Conservation (phyloP, 2,797 vertebrate genomes). For the Chromis chromis region DNA sequence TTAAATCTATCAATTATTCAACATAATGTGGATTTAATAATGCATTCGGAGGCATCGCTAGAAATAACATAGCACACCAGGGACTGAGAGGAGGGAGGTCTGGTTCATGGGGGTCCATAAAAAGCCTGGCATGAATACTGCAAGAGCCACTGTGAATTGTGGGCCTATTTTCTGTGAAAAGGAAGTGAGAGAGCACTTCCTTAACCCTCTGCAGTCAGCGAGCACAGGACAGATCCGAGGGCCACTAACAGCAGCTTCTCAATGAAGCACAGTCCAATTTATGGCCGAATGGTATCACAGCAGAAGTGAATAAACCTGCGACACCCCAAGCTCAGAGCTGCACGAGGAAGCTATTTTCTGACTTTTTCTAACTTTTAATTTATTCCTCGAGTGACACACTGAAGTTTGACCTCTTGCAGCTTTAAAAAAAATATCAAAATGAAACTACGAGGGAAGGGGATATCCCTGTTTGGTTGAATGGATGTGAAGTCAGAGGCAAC, state of each 20-base stretch:
- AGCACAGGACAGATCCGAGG: conserved; percentile 36
- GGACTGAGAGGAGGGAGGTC: conserved; percentile 69
- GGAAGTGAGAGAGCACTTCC: conserved; percentile 75
- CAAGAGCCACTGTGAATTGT: conserved; percentile 68
- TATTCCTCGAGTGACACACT: background rate
- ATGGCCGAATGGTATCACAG: background rate
- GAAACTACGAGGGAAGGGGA: background rate
- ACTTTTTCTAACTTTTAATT: no score
- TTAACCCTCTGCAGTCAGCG: conserved; percentile 28
- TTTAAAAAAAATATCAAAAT: background rate
- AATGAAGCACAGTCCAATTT: conserved; percentile 34
- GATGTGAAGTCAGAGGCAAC: no score
- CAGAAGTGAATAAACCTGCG: no score
- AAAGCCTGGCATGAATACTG: conserved; percentile 79
- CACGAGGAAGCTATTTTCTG: no score
- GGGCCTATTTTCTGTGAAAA: conserved; percentile 78
- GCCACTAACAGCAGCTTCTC: conserved; percentile 27
- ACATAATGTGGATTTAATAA: conserved; percentile 84
- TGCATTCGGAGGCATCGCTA: conserved; percentile 79
- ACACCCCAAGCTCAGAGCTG: no score
- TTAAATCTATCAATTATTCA: conserved; percentile 84
- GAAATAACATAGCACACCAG: conserved; percentile 81
- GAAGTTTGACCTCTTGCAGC: background rate
- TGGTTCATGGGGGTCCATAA: conserved; percentile 75
- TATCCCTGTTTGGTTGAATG: background rate